Evolutionary conservation across 2,888 invertebrate species (phyloP).

Genomic region (Eupithecia centaureata): DNA sequence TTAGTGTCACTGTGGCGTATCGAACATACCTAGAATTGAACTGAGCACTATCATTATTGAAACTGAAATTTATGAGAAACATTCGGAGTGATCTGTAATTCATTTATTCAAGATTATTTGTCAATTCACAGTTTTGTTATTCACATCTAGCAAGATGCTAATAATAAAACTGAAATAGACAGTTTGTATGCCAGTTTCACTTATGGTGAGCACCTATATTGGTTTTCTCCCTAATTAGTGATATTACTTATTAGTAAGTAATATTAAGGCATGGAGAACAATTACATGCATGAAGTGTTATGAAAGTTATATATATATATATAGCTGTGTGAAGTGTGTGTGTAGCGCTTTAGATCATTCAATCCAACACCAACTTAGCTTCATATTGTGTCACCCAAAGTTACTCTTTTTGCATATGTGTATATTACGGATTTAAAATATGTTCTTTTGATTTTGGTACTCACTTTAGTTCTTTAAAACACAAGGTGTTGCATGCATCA

Average conservation of each 20-base stretch:
- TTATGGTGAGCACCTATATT: neutral
- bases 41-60: conserved; percentile 2
- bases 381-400: neutral
- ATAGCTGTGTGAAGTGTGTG: conserved; percentile 16
- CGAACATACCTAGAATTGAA: conserved; percentile 2
- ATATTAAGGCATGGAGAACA: conserved; percentile 19
- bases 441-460: neutral
- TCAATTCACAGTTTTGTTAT: too few species aligned
- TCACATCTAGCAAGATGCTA: too few species aligned
- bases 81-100: neutral
- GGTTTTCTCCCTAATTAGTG: neutral
- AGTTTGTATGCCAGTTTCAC: neutral
- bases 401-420: neutral
- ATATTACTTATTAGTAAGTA: too few species aligned
- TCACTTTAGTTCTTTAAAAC: neutral
- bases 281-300: conserved; percentile 23
- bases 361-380: neutral
- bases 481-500: neutral
- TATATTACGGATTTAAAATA: neutral
- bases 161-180: neutral
- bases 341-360: neutral
- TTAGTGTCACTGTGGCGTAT: conserved; percentile 24
- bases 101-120: neutral
- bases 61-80: neutral
- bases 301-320: too few species aligned